phyloP scores from a whole-genome alignment of 1,140 invertebrate genomes.

The Scaptomyza hsui region DNA sequence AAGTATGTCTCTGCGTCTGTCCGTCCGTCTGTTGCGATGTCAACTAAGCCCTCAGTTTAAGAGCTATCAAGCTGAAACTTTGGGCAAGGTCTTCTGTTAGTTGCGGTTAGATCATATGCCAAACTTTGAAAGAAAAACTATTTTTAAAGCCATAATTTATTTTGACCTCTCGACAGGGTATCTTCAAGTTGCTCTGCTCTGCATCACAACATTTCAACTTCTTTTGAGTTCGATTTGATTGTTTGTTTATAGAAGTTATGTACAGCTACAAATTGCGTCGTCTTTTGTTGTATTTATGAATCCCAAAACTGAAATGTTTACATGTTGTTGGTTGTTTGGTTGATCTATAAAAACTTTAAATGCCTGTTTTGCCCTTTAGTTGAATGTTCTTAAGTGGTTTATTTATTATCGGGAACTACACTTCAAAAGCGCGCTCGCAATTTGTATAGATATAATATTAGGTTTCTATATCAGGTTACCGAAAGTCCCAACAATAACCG shows the following conservation, averaged over 20 bases:
- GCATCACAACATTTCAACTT: not conserved
- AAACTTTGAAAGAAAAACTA: too few species aligned
- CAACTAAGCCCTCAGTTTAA: too few species aligned
- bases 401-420: slow-evolving; percentile 51
- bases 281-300: slow-evolving; percentile 43
- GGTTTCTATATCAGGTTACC: slow-evolving; percentile 65
- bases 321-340: slow-evolving; percentile 4
- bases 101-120: too few species aligned
- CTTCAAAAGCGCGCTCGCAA: slow-evolving; percentile 63
- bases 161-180: slow-evolving; percentile 1
- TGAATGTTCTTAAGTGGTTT: slow-evolving; percentile 50
- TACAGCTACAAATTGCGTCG: slow-evolving; percentile 33
- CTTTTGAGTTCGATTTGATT: slow-evolving; percentile 9
- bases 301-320: slow-evolving; percentile 42
- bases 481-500: slow-evolving; percentile 46
- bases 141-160: too few species aligned
- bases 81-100: too few species aligned
- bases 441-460: slow-evolving; percentile 64
- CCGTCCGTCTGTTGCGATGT: too few species aligned
- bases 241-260: slow-evolving; percentile 36
- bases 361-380: slow-evolving; percentile 38
- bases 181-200: not conserved
- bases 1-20: too few species aligned
- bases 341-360: slow-evolving; percentile 60
- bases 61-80: too few species aligned